phyloP scores from a whole-genome alignment of 1,140 invertebrate species.

The Bombus consobrinus region DNA sequence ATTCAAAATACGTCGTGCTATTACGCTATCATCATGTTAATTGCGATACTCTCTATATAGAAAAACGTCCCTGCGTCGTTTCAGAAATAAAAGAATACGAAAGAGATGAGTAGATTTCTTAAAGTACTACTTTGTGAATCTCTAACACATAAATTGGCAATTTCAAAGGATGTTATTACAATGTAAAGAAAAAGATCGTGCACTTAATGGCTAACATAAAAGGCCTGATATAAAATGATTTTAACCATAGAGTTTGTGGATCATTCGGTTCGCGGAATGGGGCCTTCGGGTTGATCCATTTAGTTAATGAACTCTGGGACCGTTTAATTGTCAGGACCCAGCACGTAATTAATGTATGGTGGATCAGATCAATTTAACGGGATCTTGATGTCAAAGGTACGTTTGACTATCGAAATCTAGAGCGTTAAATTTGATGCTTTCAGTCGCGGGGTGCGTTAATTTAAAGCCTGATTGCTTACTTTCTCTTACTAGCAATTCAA shows the following conservation, averaged over 20 bases:
- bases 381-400: neutral
- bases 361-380: neutral
- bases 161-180: too few species aligned
- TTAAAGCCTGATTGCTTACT: neutral
- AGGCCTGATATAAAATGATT: neutral
- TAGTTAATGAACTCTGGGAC: conserved; percentile 5
- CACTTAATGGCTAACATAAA: too few species aligned
- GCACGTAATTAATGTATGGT: neutral
- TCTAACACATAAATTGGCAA: too few species aligned
- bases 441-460: neutral
- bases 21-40: too few species aligned
- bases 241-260: neutral
- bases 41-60: too few species aligned
- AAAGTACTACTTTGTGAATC: too few species aligned
- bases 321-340: neutral
- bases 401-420: neutral
- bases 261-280: neutral
- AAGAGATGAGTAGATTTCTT: too few species aligned
- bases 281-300: neutral
- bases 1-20: too few species aligned
- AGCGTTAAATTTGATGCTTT: neutral
- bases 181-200: too few species aligned
- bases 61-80: too few species aligned
- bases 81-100: too few species aligned
- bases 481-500: neutral